phyloP scores from a whole-genome alignment of 2,888 invertebrate species.

The Parnassius apollo region DNA sequence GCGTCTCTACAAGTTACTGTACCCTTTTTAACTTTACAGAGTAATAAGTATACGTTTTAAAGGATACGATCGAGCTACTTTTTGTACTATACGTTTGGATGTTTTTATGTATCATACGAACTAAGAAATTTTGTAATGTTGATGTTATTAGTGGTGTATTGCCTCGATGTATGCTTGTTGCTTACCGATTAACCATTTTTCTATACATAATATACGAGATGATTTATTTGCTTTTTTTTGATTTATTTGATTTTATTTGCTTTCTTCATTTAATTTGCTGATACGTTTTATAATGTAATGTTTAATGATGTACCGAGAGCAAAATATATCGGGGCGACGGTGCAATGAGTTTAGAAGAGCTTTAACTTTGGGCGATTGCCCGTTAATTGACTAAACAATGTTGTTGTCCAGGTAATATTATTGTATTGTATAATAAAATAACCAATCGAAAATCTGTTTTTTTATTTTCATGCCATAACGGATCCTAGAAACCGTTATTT shows the following conservation, averaged over 20 bases:
- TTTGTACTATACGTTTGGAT: no score
- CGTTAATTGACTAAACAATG: constrained; percentile 51
- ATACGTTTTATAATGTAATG: not conserved
- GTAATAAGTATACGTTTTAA: no score
- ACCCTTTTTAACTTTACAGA: no score
- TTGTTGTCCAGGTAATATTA: constrained; percentile 57
- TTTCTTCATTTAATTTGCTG: not conserved
- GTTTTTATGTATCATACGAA: constrained; percentile 1
- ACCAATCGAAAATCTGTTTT: constrained; percentile 44
- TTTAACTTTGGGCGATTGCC: constrained; percentile 55
- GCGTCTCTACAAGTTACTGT: no score
- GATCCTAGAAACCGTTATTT: not conserved
- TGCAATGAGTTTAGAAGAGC: constrained; percentile 52
- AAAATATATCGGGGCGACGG: constrained; percentile 27
- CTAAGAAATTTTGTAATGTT: not conserved
- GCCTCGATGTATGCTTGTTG: not conserved
- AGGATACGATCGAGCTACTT: no score
- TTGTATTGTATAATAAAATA: constrained; percentile 63
- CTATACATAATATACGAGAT: no score
- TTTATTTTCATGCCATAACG: constrained; percentile 23
- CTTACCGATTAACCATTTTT: no score
- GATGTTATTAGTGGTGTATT: not conserved
- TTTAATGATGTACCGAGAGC: constrained; percentile 10
- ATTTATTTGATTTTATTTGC: no score
- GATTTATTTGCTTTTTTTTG: not conserved